Conservation (phyloP, 1,140 invertebrate species). For the Drosophila serrata region DNA sequence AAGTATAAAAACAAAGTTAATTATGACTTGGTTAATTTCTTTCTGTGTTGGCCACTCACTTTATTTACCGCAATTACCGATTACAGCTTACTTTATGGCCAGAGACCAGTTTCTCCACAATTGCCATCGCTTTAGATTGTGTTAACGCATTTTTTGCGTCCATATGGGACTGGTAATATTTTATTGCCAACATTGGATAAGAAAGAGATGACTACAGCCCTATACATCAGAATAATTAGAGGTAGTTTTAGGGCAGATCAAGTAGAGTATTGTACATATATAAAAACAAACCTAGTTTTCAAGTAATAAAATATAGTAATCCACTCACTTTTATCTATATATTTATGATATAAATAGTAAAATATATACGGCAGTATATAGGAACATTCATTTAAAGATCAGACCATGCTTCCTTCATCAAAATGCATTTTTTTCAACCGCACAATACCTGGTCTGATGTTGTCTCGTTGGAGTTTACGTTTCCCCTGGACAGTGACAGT, state of each 20-base stretch:
- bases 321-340: neutral
- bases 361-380: neutral
- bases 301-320: neutral
- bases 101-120: slow-evolving; percentile 45
- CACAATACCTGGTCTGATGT: slow-evolving; percentile 19
- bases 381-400: neutral
- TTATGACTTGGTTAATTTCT: neutral
- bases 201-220: neutral
- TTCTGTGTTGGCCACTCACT: slow-evolving; percentile 39
- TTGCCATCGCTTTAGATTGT: slow-evolving; percentile 60
- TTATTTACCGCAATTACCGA: slow-evolving; percentile 72
- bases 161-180: slow-evolving; percentile 36
- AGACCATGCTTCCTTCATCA: neutral
- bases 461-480: slow-evolving; percentile 38
- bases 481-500: slow-evolving; percentile 52
- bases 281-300: neutral
- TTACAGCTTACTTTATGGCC: slow-evolving; percentile 60
- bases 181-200: slow-evolving; percentile 35
- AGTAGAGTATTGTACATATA: neutral
- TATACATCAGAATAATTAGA: neutral
- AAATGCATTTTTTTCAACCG: neutral
- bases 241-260: neutral
- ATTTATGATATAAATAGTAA: neutral
- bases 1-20: neutral
- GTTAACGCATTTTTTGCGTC: slow-evolving; percentile 57